phyloP scores from a whole-genome alignment of 2,113 vertebrate genomes.

The Chlorocebus sabaeus region DNA sequence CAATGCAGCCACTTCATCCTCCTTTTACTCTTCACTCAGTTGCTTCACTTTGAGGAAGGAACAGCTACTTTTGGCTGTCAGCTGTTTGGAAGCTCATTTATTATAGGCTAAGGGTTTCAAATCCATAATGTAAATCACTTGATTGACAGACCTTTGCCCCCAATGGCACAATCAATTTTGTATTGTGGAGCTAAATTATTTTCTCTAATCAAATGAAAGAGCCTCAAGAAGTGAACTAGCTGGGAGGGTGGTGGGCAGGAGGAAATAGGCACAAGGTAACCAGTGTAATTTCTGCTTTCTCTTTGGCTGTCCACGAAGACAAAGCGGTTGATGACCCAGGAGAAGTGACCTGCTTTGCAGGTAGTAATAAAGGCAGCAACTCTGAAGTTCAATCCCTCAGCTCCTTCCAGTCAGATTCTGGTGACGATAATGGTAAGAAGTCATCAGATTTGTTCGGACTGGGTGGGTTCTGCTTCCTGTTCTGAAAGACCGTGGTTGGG shows the following conservation, averaged over 20 bases:
- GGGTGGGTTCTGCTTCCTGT: not conserved
- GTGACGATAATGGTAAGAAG: slow-evolving; percentile 96
- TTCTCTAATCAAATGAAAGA: slow-evolving; percentile 57
- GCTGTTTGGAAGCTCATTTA: slow-evolving; percentile 68
- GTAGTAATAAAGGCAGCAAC: slow-evolving; percentile 96
- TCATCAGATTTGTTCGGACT: not conserved
- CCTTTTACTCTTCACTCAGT: not conserved
- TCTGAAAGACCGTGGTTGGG: not conserved
- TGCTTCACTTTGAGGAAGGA: not conserved
- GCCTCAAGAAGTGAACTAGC: not conserved
- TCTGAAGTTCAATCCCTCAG: slow-evolving; percentile 96
- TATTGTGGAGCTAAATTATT: slow-evolving; percentile 53
- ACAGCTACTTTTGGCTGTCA: slow-evolving; percentile 59
- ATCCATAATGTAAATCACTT: slow-evolving; percentile 68
- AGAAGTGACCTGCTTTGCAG: slow-evolving; percentile 94
- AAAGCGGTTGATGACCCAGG: slow-evolving; percentile 92
- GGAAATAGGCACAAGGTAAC: slow-evolving; percentile 38
- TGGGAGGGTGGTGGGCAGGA: not conserved
- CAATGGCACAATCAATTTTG: slow-evolving; percentile 50
- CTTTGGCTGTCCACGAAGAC: slow-evolving; percentile 82
- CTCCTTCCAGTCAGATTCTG: slow-evolving; percentile 97
- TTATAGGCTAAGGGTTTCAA: slow-evolving; percentile 46
- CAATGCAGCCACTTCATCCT: slow-evolving; percentile 47
- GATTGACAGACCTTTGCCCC: slow-evolving; percentile 63
- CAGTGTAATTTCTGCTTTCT: slow-evolving; percentile 77